Evolutionary conservation across 2,797 vertebrate genomes (phyloP), one percentile per base, ranked within the genome.

Genomic region (Eulemur coronatus): DNA sequence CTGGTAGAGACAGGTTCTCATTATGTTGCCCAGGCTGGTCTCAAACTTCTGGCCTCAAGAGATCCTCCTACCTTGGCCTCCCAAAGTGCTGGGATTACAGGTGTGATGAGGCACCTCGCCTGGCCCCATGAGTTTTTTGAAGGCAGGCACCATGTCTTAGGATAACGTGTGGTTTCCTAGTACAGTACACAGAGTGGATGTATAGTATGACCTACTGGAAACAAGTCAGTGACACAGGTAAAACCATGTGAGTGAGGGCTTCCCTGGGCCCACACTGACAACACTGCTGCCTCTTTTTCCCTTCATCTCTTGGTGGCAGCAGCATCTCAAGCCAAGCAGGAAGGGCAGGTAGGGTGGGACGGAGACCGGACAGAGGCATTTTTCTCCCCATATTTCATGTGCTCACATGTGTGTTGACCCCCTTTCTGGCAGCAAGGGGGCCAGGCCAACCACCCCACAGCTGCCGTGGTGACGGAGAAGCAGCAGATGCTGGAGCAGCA

Each of bases 401-500:
- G 3, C 26, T 89, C 89, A 97, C 3, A 0, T 48, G 59, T 67
- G 41, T 84, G 12, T 30, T 2, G 46, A n/a, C 41, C 52, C 18
- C 9, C 11, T 97, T 70, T 89, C 88, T 52, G 95, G 61, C 97
- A 99, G 99, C 98, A 99, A 99, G 99, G 99, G 10, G 99, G 99
- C 6, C 99, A 99, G 97, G 99, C 99, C n/a, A 99, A 99, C 4
- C 99, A 99, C 96, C 99, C 99, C 0, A 99, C 99, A 0, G 99
- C 99, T 2, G 99, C 99, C 0, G 99, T 99, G 7, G 99, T 99
- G 97, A 99, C 99, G 0, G 99, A 99, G 98, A 99, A 99, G 97
- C 99, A 99, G 98, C 99, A 99, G 98, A 99, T 99, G 98, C 98
- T 99, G 97, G 99, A 99, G 97, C 99, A 99, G 98, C 99, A 99